phyloP scores from a whole-genome alignment of 2,888 invertebrate genomes.

The Drosophila multiciliata region DNA sequence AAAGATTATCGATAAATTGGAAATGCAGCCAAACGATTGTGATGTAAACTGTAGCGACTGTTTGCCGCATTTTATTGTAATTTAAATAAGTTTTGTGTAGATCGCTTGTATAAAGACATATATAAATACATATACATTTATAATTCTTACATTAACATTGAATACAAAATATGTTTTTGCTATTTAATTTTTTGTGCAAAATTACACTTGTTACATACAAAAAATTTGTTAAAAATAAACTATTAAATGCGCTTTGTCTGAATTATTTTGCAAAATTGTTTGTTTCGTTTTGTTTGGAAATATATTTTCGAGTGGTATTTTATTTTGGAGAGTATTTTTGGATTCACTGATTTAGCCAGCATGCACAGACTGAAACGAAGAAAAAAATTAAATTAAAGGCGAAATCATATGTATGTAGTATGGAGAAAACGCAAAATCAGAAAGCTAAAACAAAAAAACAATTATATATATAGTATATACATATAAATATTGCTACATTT shows the following conservation, averaged over 20 bases:
- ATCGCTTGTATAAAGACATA: slow-evolving; percentile 62
- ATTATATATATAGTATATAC: slow-evolving; percentile 39
- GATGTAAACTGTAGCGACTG: not conserved
- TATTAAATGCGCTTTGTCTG: slow-evolving; percentile 60
- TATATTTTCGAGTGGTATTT: slow-evolving; percentile 27
- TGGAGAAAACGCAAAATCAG: slow-evolving; percentile 37
- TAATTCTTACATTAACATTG: slow-evolving; percentile 53
- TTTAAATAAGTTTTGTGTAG: slow-evolving; percentile 31
- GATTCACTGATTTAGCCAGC: slow-evolving; percentile 83
- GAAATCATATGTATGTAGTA: slow-evolving; percentile 46
- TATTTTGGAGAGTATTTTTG: slow-evolving; percentile 50
- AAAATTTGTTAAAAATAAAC: slow-evolving; percentile 48
- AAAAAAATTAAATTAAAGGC: slow-evolving; percentile 70
- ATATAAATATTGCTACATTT: slow-evolving; percentile 32
- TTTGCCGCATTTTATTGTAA: slow-evolving; percentile 15
- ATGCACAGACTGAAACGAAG: slow-evolving; percentile 85
- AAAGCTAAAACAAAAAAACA: slow-evolving; percentile 17
- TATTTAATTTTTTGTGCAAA: slow-evolving; percentile 60
- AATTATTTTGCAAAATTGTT: slow-evolving; percentile 46
- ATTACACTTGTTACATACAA: slow-evolving; percentile 55
- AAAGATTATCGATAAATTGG: slow-evolving; percentile 33
- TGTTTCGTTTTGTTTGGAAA: slow-evolving; percentile 33
- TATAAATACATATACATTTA: slow-evolving; percentile 69
- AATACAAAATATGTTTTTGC: slow-evolving; percentile 72
- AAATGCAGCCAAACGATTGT: slow-evolving; percentile 2